Base-by-base conservation (phyloP, 1,140 invertebrate genomes). In the Papilio xuthus region DNA sequence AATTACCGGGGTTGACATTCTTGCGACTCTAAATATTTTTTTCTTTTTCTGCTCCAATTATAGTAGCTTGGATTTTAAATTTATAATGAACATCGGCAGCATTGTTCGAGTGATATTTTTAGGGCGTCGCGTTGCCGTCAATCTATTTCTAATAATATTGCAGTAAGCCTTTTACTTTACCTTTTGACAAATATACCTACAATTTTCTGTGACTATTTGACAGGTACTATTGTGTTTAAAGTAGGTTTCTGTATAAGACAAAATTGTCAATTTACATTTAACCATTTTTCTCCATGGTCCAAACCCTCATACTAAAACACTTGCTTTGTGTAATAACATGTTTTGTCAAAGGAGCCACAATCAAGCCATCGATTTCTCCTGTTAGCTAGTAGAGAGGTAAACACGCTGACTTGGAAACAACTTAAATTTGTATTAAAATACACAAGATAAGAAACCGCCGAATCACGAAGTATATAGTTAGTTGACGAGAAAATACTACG, bases 1-100 rank as follows among this genome's bases (percentile, higher is more conserved):
- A 93, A 94, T 94, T 94, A 94, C 89, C 86, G 78, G 85, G 85
- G 89, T 91, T 93, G 92, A 94, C 92, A 93, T 92, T 94, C 90
- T 93, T 90, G 85, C 84, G 85, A 90, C 82, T 82, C 86, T 82
- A 84, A 79, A 81, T 85, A 86, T 91, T 94, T 90, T n/a, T 93
- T 94, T 90, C 85, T 89, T 92, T 91, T 92, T 93, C 84, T 87
- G 90, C 91, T 93, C 92, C 90, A 91, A 90, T 94, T 93, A 87
- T 82, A 80, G 85, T 78, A 76, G 84, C 82, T 82, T 83, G 44
- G 26, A 88, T 89, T 92, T 92, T 92, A 88, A 91, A 90, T 92
- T 91, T 92, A 90, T 91, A 90, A 92, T 88, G 86, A 74, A 83
- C 80, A 84, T 82, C 80, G 78, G 80, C 74, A 12, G 13, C 56